Conservation (phyloP, 2,888 invertebrate genomes). For the Ormyrus rosae region DNA sequence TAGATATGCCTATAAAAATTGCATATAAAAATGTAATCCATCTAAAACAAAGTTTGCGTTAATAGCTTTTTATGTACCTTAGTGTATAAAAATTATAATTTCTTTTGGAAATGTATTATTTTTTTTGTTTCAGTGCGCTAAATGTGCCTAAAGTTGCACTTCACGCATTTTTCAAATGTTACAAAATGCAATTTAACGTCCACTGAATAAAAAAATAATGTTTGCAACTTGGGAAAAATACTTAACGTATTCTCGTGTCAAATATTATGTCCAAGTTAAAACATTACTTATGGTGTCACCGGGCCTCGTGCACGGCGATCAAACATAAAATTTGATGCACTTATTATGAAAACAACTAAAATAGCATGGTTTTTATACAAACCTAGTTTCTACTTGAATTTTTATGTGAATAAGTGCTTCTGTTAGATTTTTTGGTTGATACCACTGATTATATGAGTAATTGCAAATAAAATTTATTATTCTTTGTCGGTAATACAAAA, state of each 20-base stretch:
- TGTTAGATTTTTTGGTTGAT: neutral
- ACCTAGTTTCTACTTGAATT: constrained; percentile 29
- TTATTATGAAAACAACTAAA: no score
- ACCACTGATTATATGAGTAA: constrained; percentile 16
- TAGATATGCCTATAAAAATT: neutral
- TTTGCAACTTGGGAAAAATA: no score
- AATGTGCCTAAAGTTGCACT: no score
- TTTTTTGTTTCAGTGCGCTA: neutral
- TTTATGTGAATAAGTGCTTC: constrained; percentile 22
- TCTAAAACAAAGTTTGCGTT: neutral
- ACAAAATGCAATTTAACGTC: no score
- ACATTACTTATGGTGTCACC: no score
- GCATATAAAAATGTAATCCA: constrained; percentile 7
- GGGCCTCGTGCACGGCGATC: no score
- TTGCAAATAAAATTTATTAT: constrained; percentile 20
- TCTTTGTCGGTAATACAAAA: constrained; percentile 10
- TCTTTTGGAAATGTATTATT: neutral
- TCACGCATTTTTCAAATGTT: no score
- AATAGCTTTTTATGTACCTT: neutral
- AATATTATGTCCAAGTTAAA: no score
- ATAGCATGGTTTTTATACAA: neutral
- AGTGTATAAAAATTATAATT: neutral
- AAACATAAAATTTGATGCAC: no score
- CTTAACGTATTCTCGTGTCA: no score
- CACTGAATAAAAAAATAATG: no score